phyloP scores from a whole-genome alignment of 2,888 invertebrate species.

The Cistogaster globosa region DNA sequence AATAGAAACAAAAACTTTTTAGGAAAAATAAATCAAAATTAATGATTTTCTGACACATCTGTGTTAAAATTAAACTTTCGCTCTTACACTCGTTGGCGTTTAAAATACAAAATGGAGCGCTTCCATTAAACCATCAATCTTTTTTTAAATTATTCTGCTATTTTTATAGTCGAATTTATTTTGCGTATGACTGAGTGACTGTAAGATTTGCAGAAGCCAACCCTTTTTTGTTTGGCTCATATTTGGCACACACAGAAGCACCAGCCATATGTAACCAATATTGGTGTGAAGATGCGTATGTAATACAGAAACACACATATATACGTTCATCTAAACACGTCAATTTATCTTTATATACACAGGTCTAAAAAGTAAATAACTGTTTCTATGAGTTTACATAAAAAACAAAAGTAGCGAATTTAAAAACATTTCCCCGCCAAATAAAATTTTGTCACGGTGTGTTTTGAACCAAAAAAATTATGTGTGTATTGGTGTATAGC shows the following conservation, averaged over 20 bases:
- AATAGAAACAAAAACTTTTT: not conserved
- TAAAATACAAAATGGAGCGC: conserved; percentile 53
- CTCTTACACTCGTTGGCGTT: conserved; percentile 2
- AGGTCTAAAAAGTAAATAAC: conserved; percentile 18
- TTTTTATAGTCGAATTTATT: conserved; percentile 5
- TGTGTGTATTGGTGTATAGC: not conserved
- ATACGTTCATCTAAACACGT: not conserved
- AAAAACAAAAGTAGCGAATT: conserved; percentile 47
- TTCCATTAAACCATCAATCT: conserved; percentile 65
- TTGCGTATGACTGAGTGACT: conserved; percentile 9
- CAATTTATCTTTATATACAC: conserved; percentile 6
- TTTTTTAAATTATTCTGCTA: conserved; percentile 57
- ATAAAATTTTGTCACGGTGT: conserved; percentile 36
- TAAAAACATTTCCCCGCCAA: conserved; percentile 61
- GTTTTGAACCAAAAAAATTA: not conserved
- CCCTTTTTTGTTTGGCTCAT: conserved; percentile 52
- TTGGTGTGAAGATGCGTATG: conserved; percentile 67
- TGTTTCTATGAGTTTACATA: conserved; percentile 23
- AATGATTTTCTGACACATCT: conserved; percentile 65
- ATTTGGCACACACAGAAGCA: conserved; percentile 11
- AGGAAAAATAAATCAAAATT: conserved; percentile 62
- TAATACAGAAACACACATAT: not conserved
- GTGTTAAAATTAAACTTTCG: conserved; percentile 34
- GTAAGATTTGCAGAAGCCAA: conserved; percentile 46
- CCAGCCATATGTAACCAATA: conserved; percentile 47